Evolutionary conservation across 2,888 invertebrate species (phyloP).

Genomic region (Selenia dentaria): DNA sequence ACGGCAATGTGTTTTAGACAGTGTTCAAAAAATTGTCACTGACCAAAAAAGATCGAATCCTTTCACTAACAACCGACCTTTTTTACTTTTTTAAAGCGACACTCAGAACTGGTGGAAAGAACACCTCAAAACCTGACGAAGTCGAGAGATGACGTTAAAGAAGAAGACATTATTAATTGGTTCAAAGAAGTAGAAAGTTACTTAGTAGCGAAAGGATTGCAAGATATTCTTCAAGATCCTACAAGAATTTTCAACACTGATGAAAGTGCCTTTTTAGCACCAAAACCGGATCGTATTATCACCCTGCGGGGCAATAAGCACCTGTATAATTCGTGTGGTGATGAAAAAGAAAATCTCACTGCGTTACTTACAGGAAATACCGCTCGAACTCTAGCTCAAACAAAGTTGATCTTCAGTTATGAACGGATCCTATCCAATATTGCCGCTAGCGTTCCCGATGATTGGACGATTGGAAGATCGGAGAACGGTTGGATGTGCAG

Average conservation of each 20-base stretch:
- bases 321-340: constrained; percentile 32
- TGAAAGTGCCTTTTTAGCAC: constrained; percentile 52
- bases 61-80: not conserved
- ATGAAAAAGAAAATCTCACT: no score
- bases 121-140: constrained; percentile 26
- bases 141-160: constrained; percentile 26
- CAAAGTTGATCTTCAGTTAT: no score
- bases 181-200: constrained; percentile 30
- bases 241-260: no score
- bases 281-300: constrained; percentile 49
- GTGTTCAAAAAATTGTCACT: not conserved
- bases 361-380: no score
- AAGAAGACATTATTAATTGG: constrained; percentile 28
- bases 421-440: no score
- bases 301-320: constrained; percentile 44
- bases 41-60: not conserved
- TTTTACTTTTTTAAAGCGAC: not conserved
- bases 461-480: no score
- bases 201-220: constrained; percentile 18
- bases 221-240: constrained; percentile 24
- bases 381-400: no score
- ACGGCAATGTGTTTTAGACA: not conserved
- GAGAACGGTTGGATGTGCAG: no score
- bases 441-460: no score
- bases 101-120: constrained; percentile 10